Evolutionary conservation across 30 jellyfish, hydroid and myxozoan species (phyloP).

Genomic region (Chrysaora quinquecirrha): DNA sequence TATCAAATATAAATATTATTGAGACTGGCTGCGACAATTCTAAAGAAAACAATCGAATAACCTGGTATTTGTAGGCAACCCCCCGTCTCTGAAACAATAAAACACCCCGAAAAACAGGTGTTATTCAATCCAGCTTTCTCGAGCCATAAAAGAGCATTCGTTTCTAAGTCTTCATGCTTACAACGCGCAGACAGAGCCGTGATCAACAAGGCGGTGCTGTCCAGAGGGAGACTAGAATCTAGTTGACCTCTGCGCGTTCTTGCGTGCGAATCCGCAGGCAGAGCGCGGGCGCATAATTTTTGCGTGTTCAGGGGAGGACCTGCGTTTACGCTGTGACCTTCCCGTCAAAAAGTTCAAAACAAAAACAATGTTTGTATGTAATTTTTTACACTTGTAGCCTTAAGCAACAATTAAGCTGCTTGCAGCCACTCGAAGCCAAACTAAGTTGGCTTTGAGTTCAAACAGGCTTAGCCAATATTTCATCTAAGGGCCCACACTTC

Average conservation of each 20-base stretch:
- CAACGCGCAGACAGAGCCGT: constrained; percentile 85
- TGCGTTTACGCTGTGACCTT: constrained; percentile 90
- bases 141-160: constrained; percentile 50
- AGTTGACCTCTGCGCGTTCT: constrained; percentile 53
- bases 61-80: neutral
- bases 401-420: no score
- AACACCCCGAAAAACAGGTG: constrained; percentile 69
- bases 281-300: constrained; percentile 89
- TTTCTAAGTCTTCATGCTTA: constrained; percentile 40
- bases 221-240: constrained; percentile 47
- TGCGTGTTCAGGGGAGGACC: constrained; percentile 92
- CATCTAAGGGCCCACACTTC: no score
- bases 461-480: no score
- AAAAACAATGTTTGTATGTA: no score
- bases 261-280: constrained; percentile 29
- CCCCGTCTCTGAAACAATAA: constrained; percentile 22
- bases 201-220: constrained; percentile 82
- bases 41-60: no score
- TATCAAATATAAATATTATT: no score
- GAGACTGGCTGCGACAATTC: no score
- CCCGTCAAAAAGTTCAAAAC: constrained; percentile 46
- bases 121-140: constrained; percentile 38
- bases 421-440: no score
- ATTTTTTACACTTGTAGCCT: no score
- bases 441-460: no score